Base-by-base conservation (phyloP, 2,797 vertebrate genomes). In the Crax fasciolata region DNA sequence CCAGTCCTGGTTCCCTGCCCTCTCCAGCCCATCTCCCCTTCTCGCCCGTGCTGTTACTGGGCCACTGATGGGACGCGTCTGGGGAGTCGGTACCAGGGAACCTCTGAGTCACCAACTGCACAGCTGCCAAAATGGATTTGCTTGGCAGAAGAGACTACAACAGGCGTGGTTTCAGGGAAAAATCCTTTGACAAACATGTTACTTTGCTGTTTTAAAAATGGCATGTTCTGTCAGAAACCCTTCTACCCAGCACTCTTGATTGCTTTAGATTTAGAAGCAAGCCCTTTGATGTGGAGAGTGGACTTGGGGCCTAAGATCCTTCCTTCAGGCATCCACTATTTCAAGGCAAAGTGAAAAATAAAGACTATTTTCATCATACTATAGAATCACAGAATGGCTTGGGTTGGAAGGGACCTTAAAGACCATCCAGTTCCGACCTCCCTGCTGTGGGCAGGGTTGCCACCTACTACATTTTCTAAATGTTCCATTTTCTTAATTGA, bases 91-190 rank as follows among this genome's bases (percentile, higher is more conserved):
- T 75, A 74, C 21, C 39, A 54, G 48, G 78, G 51, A 93, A n/a
- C 88, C 55, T 91, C 70, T 73, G 65, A 80, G 61, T 88, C 73
- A 67, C 38, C 80, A 67, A 55, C 70, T 59, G 57, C 86, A 71
- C 48, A 92, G 44, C 76, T 70, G 49, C 70, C 84, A 39, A 74
- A 85, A 48, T 41, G 38, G 41, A 41, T 93, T 89, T 83, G 66
- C 68, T 80, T 91, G 92, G 83, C 66, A 84, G 48, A 77, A 52
- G 39, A 94, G 28, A 32, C 44, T 62, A 4, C 24, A 32, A 41
- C 35, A 78, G 51, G 68, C 0, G 0, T 92, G 81, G 63, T 59
- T 85, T 78, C 54, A 79, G 44, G 57, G 54, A 12, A 84, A 84
- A 77, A 41, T 54, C 38, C 13, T 84, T 75, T 78, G 65, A 25